Base-by-base conservation (phyloP, 2,888 invertebrate genomes). In the Hermodice carunculata region DNA sequence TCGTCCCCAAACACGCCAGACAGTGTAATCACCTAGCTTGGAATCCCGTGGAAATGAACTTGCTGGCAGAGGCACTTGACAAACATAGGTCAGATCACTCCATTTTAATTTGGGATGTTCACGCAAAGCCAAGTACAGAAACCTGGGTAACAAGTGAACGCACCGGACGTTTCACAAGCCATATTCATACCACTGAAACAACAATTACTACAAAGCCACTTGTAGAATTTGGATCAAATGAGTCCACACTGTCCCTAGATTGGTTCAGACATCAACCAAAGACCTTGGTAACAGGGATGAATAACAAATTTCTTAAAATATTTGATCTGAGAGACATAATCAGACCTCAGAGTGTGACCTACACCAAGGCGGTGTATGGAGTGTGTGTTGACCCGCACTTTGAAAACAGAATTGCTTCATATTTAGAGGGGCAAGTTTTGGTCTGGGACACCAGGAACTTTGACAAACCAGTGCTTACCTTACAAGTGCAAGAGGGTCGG, bases 381-480 rank as follows among this genome's bases (percentile, higher is more conserved):
- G 89, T 94, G 19, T 90, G 91, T 65, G 91, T 94, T 1, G 94
- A 95, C 85, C 92, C 93, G 1, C 90, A 91, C 82, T 91, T 90
- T 79, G 91, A 92, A 76, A 90, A 91, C 85, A 92, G 94, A 85
- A 83, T 96, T 22, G 95, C 95, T 58, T 94, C 96, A 43, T 94
- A 91, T 67, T 66, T 68, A 32, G 85, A 85, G 75, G 84, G 82
- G 80, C 91, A 92, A 77, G 91, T 94, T 63, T 91, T 91, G 69
- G 89, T 96, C 64, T 97, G 96, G 96, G 97, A 97, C 86, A 90
- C 92, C 52, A 88, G 96, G 61, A 92, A 91, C 79, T 92, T 96
- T 81, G 93, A 94, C 75, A 92, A 94, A 79, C 95, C 96, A 0
- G 89, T 86, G 83, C n/a, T n/a, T n/a, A n/a, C n/a, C n/a, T n/a